Evolutionary conservation across 1,140 invertebrate genomes (phyloP).

Genomic region (Chelonus insularis): DNA sequence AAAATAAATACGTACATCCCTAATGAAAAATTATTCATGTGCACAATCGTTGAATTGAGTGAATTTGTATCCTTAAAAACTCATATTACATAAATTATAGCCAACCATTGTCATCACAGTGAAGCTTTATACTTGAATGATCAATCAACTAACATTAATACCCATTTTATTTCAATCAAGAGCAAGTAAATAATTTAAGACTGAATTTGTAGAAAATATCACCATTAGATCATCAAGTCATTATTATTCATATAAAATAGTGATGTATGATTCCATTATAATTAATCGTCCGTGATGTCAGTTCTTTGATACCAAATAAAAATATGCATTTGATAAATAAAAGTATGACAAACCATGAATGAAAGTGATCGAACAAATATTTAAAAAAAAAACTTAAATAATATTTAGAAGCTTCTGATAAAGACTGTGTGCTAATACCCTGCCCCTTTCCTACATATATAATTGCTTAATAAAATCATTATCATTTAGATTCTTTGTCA

Average conservation of each 20-base stretch:
- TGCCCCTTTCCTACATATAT: slow-evolving; percentile 15
- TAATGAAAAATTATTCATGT: no score
- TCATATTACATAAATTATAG: no score
- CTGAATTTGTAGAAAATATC: slow-evolving; percentile 54
- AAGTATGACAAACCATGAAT: background rate
- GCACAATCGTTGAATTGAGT: no score
- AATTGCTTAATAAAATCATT: no score
- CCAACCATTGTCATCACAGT: no score
- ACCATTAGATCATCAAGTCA: slow-evolving; percentile 47
- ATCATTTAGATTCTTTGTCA: no score
- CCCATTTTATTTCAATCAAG: slow-evolving; percentile 40
- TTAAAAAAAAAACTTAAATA: slow-evolving; percentile 17
- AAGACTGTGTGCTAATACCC: slow-evolving; percentile 25
- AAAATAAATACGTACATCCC: no score
- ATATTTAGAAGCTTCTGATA: slow-evolving; percentile 27
- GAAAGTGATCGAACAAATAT: slow-evolving; percentile 1
- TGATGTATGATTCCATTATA: slow-evolving; percentile 28
- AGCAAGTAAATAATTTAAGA: slow-evolving; percentile 56
- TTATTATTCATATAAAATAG: slow-evolving; percentile 42
- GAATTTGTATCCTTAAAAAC: no score
- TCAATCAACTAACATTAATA: slow-evolving; percentile 27
- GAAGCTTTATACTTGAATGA: no score
- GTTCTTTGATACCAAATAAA: slow-evolving; percentile 54
- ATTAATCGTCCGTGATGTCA: slow-evolving; percentile 41
- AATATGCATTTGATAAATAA: slow-evolving; percentile 51